phyloP scores from a whole-genome alignment of 2,113 vertebrate species.

The Thalassoma bifasciatum region DNA sequence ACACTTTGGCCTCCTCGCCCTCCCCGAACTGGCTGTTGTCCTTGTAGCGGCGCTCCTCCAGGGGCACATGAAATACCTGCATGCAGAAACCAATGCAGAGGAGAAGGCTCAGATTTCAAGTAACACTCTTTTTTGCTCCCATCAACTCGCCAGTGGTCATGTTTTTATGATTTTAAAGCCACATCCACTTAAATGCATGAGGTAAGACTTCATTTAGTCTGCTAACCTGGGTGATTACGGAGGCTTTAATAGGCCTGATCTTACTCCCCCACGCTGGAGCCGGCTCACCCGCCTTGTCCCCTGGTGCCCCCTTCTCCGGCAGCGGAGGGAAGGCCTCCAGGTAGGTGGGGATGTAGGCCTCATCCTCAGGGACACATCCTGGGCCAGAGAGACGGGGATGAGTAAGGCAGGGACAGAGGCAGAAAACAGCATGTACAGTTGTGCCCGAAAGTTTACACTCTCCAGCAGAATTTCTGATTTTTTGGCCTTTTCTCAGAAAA shows the following conservation, averaged over 20 bases:
- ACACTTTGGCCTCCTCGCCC: conserved; percentile 86
- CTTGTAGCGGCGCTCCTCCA: conserved; percentile 87
- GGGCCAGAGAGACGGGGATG: conserved; percentile 15
- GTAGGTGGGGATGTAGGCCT: conserved; percentile 85
- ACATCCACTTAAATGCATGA: background rate
- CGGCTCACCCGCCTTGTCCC: conserved; percentile 80
- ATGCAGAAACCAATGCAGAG: background rate
- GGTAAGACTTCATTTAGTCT: background rate
- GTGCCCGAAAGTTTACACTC: too few species aligned
- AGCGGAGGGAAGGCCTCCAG: conserved; percentile 85
- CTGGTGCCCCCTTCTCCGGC: conserved; percentile 82
- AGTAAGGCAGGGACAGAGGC: conserved; percentile 1
- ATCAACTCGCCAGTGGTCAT: background rate
- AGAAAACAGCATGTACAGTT: background rate
- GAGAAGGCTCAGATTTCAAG: background rate
- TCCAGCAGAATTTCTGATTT: too few species aligned
- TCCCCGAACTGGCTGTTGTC: conserved; percentile 88
- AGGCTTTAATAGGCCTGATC: conserved; percentile 84
- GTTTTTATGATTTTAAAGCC: background rate
- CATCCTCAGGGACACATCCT: conserved; percentile 85
- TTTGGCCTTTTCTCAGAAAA: too few species aligned
- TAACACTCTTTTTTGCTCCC: background rate
- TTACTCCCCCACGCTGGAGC: conserved; percentile 80
- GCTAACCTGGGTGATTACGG: conserved; percentile 85
- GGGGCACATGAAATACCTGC: conserved; percentile 85